Conservation (phyloP, 1,140 invertebrate species). For the Gryon sp. region DNA sequence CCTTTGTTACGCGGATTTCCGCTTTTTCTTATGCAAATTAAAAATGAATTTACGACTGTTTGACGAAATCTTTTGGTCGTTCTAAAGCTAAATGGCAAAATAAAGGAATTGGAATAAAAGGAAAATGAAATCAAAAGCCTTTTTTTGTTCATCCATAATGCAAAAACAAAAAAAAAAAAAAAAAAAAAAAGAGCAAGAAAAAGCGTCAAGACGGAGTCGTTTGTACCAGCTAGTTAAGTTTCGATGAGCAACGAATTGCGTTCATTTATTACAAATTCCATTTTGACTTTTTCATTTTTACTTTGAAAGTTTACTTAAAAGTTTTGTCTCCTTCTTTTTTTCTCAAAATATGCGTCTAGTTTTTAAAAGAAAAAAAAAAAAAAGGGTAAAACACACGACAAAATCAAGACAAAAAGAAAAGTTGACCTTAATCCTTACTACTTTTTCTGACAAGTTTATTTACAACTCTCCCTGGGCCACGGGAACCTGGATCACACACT, state of each 20-base stretch:
- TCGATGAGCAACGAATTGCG: constrained; percentile 26
- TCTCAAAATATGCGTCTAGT: constrained; percentile 15
- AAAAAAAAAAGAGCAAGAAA: no score
- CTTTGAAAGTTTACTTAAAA: no score
- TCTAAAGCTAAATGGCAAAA: no score
- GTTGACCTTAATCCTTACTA: constrained; percentile 55
- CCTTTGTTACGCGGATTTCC: no score
- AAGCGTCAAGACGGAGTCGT: constrained; percentile 1
- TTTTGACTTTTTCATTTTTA: neutral
- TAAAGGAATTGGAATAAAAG: no score
- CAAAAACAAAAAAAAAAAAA: no score
- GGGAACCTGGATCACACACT: constrained; percentile 54
- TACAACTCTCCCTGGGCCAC: constrained; percentile 49
- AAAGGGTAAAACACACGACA: neutral
- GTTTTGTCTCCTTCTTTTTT: constrained; percentile 13
- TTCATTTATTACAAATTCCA: neutral
- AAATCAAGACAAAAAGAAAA: constrained; percentile 12
- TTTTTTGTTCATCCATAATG: no score
- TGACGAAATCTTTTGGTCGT: no score
- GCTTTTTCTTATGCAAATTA: no score
- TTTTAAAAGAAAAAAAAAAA: constrained; percentile 7
- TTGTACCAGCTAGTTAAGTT: constrained; percentile 21
- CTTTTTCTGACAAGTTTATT: constrained; percentile 59
- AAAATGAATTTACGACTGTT: no score
- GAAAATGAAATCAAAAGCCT: no score